Evolutionary conservation across 1,140 invertebrate species (phyloP).

Genomic region (Theocolax elegans): DNA sequence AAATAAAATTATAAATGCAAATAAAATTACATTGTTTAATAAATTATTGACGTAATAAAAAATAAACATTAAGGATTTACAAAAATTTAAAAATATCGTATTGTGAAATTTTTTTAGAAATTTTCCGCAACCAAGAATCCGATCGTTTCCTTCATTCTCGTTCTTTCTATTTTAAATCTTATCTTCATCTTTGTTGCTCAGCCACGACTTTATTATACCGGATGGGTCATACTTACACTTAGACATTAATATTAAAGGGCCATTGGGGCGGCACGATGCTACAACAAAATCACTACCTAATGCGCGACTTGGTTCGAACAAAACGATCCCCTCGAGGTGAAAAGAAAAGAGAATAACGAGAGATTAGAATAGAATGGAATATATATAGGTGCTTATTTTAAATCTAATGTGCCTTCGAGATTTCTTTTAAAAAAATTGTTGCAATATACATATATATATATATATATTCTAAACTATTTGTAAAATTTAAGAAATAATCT

Average conservation of each 20-base stretch:
- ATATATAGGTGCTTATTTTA: background rate
- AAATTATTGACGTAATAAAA: too few relatives aligned
- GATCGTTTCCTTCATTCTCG: background rate
- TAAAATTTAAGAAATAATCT: too few relatives aligned
- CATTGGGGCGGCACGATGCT: background rate
- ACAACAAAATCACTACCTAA: background rate
- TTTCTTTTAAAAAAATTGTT: too few relatives aligned
- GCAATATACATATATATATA: too few relatives aligned
- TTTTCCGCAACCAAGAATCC: background rate
- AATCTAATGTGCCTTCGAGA: too few relatives aligned
- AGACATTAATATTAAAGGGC: constrained; percentile 12
- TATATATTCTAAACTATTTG: too few relatives aligned
- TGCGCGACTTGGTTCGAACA: background rate
- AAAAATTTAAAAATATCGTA: background rate
- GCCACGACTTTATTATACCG: constrained; percentile 25
- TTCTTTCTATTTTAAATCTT: too few relatives aligned
- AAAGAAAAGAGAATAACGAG: background rate
- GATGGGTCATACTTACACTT: background rate
- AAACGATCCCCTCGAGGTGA: background rate
- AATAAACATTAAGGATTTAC: too few relatives aligned
- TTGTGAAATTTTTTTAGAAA: background rate
- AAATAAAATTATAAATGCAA: too few relatives aligned
- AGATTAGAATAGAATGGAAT: constrained; percentile 1
- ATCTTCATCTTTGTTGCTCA: constrained; percentile 2
- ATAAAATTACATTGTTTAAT: too few relatives aligned